Base-by-base conservation (phyloP, 35 echinoderm and acorn worm species). In the Strongylocentrotus purpuratus region DNA sequence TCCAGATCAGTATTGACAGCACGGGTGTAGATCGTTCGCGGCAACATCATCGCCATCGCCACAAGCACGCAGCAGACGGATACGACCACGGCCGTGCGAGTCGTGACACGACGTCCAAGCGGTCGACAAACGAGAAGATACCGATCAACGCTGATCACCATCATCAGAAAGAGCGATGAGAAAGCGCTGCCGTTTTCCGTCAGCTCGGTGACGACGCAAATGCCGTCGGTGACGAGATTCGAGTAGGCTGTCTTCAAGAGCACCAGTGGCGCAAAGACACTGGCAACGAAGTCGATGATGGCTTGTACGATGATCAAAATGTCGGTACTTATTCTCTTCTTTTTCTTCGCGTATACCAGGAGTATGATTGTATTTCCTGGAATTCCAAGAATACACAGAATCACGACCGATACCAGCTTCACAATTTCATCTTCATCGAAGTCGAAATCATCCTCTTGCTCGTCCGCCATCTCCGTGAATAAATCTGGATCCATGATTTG, bases 151-250 rank as follows among this genome's bases (percentile, higher is more conserved):
- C 91, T 93, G 17, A 93, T 93, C 46, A 58, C 48, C 45, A 58
- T 93, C 91, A 93, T 93, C 48, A 93, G 48, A 58, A 58, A 47
- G 32, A 93, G 46, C 18, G 91, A 93, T 11, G 91, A 47, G 48
- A 93, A 48, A 31, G 91, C 91, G 91, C 45, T 93, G 91, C 46
- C 45, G 48, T 58, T 93, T 58, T 93, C 91, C 48, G 91, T 32
- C 48, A 58, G 45, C 46, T 93, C 46, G 17, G 91, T 58, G 0
- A 58, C 45, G 14, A 50, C 31, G 25, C 91, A 93, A 47, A 93
- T 4, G 11, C 91, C 48, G 48, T 47, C 48, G 14, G 91, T 58
- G 22, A 58, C 48, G 33, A 93, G 91, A 17, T 13, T 33, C 0
- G 45, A 22, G 12, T 50, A 47, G 46, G 31, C 48, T 33, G 91